phyloP scores from a whole-genome alignment of 2,888 invertebrate genomes.

The Lasioglossum leucozonium region DNA sequence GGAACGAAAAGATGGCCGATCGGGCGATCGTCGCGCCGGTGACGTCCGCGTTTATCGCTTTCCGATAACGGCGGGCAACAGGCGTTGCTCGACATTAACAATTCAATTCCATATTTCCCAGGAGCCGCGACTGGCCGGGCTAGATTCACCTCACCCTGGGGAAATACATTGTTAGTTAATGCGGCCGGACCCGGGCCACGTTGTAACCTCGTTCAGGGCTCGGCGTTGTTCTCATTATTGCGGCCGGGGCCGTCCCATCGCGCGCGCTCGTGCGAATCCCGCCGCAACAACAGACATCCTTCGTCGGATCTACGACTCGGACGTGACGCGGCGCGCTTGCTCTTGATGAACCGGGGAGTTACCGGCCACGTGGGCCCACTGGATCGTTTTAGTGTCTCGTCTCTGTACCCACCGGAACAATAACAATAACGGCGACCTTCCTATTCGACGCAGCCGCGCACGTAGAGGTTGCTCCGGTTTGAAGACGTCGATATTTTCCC shows the following conservation, averaged over 20 bases:
- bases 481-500: neutral
- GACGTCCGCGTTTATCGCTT: constrained; percentile 69
- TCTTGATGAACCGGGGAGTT: neutral
- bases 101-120: constrained; percentile 78
- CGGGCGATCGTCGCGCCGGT: neutral
- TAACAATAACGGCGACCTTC: neutral
- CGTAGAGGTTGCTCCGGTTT: neutral
- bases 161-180: constrained; percentile 69
- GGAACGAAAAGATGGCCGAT: constrained; percentile 25
- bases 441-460: neutral
- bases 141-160: constrained; percentile 58
- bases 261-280: neutral
- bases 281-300: neutral
- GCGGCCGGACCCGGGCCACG: constrained; percentile 20
- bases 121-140: constrained; percentile 23
- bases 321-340: constrained; percentile 18
- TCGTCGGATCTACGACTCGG: neutral
- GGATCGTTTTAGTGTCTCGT: neutral
- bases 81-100: constrained; percentile 76
- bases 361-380: neutral
- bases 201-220: constrained; percentile 22
- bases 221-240: constrained; percentile 55
- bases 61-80: constrained; percentile 68
- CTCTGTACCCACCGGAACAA: neutral
- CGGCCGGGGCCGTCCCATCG: neutral